Conservation (phyloP, 1,140 invertebrate species). For the Macrostomum lignano region DNA sequence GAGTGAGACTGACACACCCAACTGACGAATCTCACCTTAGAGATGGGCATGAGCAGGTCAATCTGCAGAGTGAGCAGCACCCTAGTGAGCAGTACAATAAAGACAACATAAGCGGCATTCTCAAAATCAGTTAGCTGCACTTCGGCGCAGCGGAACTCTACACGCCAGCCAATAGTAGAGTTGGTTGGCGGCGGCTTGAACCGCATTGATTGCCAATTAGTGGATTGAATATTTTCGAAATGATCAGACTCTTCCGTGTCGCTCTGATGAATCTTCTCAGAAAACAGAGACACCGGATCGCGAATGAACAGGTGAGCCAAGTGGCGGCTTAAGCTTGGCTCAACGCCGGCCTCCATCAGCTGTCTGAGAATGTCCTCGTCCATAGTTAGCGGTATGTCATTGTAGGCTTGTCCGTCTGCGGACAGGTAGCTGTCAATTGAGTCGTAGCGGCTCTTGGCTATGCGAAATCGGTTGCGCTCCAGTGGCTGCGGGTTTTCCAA, state of each 20-base stretch:
- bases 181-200: slow-evolving; percentile 73
- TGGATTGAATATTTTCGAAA: slow-evolving; percentile 98
- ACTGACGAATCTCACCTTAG: no score
- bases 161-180: slow-evolving; percentile 69
- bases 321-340: slow-evolving; percentile 62
- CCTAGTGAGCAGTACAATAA: slow-evolving; percentile 74
- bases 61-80: slow-evolving; percentile 83
- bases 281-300: slow-evolving; percentile 71
- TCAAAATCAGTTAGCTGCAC: slow-evolving; percentile 95
- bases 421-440: slow-evolving; percentile 89
- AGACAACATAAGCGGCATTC: slow-evolving; percentile 94
- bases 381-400: slow-evolving; percentile 60
- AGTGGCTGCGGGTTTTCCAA: slow-evolving; percentile 15
- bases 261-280: slow-evolving; percentile 75
- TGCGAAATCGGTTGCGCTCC: slow-evolving; percentile 45
- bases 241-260: slow-evolving; percentile 79
- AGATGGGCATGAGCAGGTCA: slow-evolving; percentile 86
- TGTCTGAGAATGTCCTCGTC: slow-evolving; percentile 51
- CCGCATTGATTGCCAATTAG: slow-evolving; percentile 99
- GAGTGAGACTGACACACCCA: no score
- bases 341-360: slow-evolving; percentile 53
- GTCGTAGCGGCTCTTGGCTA: slow-evolving; percentile 82
- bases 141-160: slow-evolving; percentile 89
- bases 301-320: slow-evolving; percentile 91
- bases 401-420: slow-evolving; percentile 52